These are phyloP conservation scores for Margaritifera margaritifera DNA, from an alignment of 2,888 invertebrate genomes.

Conservation along the genomic window DNA sequence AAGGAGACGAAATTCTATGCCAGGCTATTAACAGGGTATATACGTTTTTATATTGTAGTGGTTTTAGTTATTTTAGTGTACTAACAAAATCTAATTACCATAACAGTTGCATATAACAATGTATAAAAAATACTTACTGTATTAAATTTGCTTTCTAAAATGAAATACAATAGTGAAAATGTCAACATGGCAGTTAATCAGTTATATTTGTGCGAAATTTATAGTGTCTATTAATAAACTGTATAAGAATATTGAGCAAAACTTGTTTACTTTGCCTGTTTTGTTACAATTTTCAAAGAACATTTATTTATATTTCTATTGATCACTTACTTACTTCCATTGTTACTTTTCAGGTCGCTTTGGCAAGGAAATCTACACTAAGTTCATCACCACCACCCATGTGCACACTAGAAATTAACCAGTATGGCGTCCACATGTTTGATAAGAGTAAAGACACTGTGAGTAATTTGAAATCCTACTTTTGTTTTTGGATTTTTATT, in stretches of 20 bases:
- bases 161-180: too few relatives aligned
- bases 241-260: too few relatives aligned
- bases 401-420: slow-evolving; percentile 94
- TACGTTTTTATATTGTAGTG: background rate
- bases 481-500: background rate
- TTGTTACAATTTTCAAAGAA: too few relatives aligned
- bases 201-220: too few relatives aligned
- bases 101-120: too few relatives aligned
- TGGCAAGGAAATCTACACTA: slow-evolving; percentile 54
- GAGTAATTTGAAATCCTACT: slow-evolving; percentile 20
- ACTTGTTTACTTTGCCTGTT: too few relatives aligned
- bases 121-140: too few relatives aligned
- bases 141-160: too few relatives aligned
- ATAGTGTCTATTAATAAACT: too few relatives aligned
- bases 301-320: too few relatives aligned
- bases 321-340: too few relatives aligned
- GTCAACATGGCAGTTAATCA: too few relatives aligned
- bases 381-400: slow-evolving; percentile 78
- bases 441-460: slow-evolving; percentile 76
- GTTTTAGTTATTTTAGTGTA: background rate
- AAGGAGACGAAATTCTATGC: slow-evolving; percentile 91
- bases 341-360: slow-evolving; percentile 52
- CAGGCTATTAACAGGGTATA: slow-evolving; percentile 73
- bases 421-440: slow-evolving; percentile 95
- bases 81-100: background rate